phyloP scores from a whole-genome alignment of 2,888 invertebrate species.

The Leptinotarsa tumamoca region DNA sequence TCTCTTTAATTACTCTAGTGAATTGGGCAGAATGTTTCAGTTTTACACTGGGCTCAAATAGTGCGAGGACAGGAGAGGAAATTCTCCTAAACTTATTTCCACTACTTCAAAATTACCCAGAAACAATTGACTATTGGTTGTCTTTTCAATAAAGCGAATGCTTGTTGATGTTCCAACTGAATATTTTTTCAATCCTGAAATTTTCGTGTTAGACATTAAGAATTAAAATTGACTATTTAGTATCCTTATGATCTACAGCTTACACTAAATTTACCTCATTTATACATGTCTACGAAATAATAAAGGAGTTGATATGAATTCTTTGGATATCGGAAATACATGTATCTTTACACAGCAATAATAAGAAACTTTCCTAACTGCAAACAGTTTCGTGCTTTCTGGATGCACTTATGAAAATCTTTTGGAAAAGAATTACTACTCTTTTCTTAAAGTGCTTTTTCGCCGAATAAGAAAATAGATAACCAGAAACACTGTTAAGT shows the following conservation, averaged over 20 bases:
- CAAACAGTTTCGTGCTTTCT: not conserved
- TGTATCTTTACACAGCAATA: too few species aligned
- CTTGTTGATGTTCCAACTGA: too few species aligned
- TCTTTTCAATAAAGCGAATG: not conserved
- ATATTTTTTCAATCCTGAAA: too few species aligned
- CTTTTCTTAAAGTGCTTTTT: too few species aligned
- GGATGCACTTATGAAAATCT: too few species aligned
- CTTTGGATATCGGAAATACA: not conserved
- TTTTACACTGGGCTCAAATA: slow-evolving; percentile 22
- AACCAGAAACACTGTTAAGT: too few species aligned
- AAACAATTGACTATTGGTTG: slow-evolving; percentile 4
- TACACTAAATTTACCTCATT: not conserved
- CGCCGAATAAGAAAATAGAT: too few species aligned
- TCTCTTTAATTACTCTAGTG: slow-evolving; percentile 37
- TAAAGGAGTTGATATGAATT: not conserved
- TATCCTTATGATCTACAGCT: not conserved
- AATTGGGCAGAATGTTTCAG: slow-evolving; percentile 50
- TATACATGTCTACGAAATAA: not conserved
- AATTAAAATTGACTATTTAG: slow-evolving; percentile 2
- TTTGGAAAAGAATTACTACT: too few species aligned
- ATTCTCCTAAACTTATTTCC: not conserved
- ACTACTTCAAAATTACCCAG: not conserved
- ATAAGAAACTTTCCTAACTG: too few species aligned
- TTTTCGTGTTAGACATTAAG: not conserved
- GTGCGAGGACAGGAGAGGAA: slow-evolving; percentile 5